Base-by-base conservation (phyloP, 1,140 invertebrate species). In the Caenorhabditis latens region DNA sequence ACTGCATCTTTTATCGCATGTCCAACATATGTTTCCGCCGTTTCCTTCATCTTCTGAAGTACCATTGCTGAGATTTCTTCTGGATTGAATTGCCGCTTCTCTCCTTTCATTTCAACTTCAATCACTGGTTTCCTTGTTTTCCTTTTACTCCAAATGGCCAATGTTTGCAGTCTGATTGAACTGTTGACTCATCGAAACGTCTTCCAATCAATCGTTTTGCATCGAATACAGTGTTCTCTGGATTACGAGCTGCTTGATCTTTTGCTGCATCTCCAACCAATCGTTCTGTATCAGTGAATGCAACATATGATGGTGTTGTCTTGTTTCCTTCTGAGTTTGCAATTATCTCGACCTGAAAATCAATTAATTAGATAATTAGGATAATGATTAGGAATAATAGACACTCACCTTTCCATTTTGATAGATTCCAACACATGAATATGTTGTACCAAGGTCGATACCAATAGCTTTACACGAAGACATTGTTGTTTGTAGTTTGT, bases 401-500 rank as follows among this genome's bases (percentile, higher is more conserved):
- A n/a, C 40, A 84, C 83, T 19, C 46, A 84, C 96, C 92, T 96
- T 95, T 43, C 96, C 95, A 92, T 96, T 91, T 86, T 93, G 93
- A 88, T 93, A 93, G 32, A 93, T 92, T 19, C 91, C 93, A 42
- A 94, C 93, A 89, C 93, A 99, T 90, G 97, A 98, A 93, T 99
- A 99, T 82, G 97, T 99, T 87, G 97, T 99, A 93, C 97, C 97
- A 92, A 99, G 95, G 95, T 99, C 97, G 93, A 99, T 99, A 93
- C 97, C 97, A 93, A 98, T 97, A 32, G 98, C 97, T 14, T 97
- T 83, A 84, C 75, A 83, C 11, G 83, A 82, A 57, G 88, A 88
- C 88, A 89, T 89, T 87, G 79, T 89, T 83, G 79, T 87, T 21
- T 57, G 55, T 86, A 32, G 32, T 46, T 75, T 57, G 55, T 84